Evolutionary conservation across 2,888 invertebrate species (phyloP), one percentile per base, ranked within the genome.

Genomic region (Chorisops tibialis): DNA sequence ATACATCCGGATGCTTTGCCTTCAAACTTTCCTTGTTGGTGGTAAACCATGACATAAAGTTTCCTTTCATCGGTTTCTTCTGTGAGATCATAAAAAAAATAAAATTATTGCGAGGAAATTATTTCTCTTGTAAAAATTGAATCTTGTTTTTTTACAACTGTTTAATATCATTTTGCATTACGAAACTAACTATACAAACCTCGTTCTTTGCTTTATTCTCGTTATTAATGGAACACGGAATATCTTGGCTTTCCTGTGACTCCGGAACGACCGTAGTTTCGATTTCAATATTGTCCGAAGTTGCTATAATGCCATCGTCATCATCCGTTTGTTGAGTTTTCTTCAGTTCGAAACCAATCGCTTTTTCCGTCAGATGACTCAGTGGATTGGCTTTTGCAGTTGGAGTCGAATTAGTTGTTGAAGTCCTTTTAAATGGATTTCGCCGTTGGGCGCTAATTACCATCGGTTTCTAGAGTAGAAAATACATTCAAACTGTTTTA

Each of bases 41-140:
- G 1, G 80, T 76, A 66, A 82, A 85, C 87, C 87, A 87, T 35
- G 80, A 79, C 19, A 83, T 75, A 69, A 86, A 87, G 4, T 81
- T 79, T 30, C 75, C 75, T 0, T 72, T 65, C 1, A 79, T 77
- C 67, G 76, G 75, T 37, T 75, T 64, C 43, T 50, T 49, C 68
- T 68, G 49, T 24, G 7, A 16, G 2, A 16, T 41, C 7, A 30
- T 5, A 6, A 11, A n/a, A 41, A 41, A 41, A 11, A 12, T 47
- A 18, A 19, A 16, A 16, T 16, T 16, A 18, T 7, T 47, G 7
- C 48, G 16, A 56, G 54, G n/a, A n/a, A 30, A 30, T 30, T 9
- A 2, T 30, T 7, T 30, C 30, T 5, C 30, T 30, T 7, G 9
- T 30, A 9, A 30, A 30, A 30, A 30, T 30, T 30, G 3, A 39